phyloP scores from a whole-genome alignment of 2,888 invertebrate genomes.

The Autographa gamma region DNA sequence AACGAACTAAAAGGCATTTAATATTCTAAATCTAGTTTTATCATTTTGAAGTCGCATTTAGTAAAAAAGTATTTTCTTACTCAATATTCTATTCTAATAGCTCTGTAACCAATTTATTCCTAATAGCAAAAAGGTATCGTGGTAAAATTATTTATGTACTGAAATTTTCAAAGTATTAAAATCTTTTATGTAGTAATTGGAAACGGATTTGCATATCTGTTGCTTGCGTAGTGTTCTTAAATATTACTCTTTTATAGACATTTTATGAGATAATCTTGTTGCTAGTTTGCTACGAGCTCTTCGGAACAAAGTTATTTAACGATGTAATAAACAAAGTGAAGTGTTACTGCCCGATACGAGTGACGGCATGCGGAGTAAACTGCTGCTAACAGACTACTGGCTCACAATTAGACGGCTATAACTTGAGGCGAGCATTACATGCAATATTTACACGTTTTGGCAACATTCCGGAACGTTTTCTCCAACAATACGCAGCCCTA shows the following conservation, averaged over 20 bases:
- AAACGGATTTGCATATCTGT: conserved; percentile 3
- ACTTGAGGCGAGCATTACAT: conserved; percentile 39
- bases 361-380: conserved; percentile 41
- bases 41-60: too few species aligned
- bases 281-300: conserved; percentile 20
- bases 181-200: conserved; percentile 7
- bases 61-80: too few species aligned
- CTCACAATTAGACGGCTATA: conserved; percentile 31
- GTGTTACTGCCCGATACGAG: conserved; percentile 34
- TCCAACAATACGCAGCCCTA: conserved; percentile 25
- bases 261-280: conserved; percentile 20
- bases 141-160: not conserved
- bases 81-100: too few species aligned
- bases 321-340: conserved; percentile 30
- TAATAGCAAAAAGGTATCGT: too few species aligned
- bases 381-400: conserved; percentile 21
- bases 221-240: conserved; percentile 11
- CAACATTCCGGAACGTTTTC: conserved; percentile 47
- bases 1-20: not conserved
- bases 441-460: conserved; percentile 47
- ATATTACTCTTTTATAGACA: conserved; percentile 24
- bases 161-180: not conserved
- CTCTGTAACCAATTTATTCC: too few species aligned
- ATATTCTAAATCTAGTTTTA: too few species aligned
- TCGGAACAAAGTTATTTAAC: conserved; percentile 38